phyloP scores from a whole-genome alignment of 2,888 invertebrate genomes.

The Caenorhabditis sp. region DNA sequence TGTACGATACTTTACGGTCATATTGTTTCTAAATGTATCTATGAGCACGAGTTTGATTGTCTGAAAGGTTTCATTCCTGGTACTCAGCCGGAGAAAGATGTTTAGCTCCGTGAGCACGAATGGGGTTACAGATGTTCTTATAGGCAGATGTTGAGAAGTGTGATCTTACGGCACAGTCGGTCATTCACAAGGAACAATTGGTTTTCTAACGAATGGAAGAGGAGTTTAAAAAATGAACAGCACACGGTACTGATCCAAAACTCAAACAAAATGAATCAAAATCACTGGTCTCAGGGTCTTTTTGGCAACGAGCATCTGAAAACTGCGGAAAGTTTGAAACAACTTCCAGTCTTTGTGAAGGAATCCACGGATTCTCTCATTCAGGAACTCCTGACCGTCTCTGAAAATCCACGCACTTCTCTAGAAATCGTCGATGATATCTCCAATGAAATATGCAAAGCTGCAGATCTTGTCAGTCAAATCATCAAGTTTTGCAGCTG shows the following conservation, averaged over 20 bases:
- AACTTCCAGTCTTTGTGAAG: slow-evolving; percentile 68
- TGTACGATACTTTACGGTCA: slow-evolving; percentile 24
- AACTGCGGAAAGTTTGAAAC: slow-evolving; percentile 69
- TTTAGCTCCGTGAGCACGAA: neutral
- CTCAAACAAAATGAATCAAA: neutral
- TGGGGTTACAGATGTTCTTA: too few relatives aligned
- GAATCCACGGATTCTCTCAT: slow-evolving; percentile 51
- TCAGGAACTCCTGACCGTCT: slow-evolving; percentile 28
- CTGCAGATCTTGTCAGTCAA: slow-evolving; percentile 90
- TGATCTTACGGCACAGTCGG: slow-evolving; percentile 27
- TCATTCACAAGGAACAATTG: slow-evolving; percentile 13
- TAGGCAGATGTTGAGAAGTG: slow-evolving; percentile 42
- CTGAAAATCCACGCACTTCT: slow-evolving; percentile 54
- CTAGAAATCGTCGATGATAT: slow-evolving; percentile 96
- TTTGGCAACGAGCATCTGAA: slow-evolving; percentile 76
- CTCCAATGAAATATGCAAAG: slow-evolving; percentile 94
- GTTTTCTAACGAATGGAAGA: slow-evolving; percentile 17
- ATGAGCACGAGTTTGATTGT: neutral
- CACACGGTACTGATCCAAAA: neutral
- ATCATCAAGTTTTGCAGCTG: too few relatives aligned
- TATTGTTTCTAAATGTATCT: slow-evolving; percentile 18
- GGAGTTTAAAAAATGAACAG: slow-evolving; percentile 23
- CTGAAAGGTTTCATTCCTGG: slow-evolving; percentile 36
- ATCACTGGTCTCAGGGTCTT: slow-evolving; percentile 68
- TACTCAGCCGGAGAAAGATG: slow-evolving; percentile 10